Evolutionary conservation across 1,140 invertebrate genomes (phyloP), one percentile per base, ranked within the genome.

Genomic region (Schmidtea mediterranea): DNA sequence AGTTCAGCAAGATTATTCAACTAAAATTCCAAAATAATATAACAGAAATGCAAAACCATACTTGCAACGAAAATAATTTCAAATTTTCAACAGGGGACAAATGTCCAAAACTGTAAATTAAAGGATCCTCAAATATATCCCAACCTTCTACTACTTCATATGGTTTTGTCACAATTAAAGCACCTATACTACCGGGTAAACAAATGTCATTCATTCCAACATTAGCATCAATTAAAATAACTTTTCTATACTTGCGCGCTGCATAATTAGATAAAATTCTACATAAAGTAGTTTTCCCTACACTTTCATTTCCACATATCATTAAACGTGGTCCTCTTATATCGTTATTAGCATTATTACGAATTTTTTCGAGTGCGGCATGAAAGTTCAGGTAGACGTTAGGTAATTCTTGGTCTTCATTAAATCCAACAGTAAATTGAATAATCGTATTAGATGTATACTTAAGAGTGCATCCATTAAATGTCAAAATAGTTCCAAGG

Each of bases 81-180:
- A 77, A 62, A 60, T 95, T 97, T 1, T 70, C 68, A 18, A 68
- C 63, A 0, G 83, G 80, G 13, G 67, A 68, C 54, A 76, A 80
- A 58, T 90, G 78, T 0, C 90, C 90, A 69, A 79, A 94, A 66
- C 95, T 81, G 59, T 84, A 92, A 0, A 87, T 80, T 2, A 92
- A 60, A 0, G 84, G 83, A 3, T 83, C 82, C 56, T 80, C 37
- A 32, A 55, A 56, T 37, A 58, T 52, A 19, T 53, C 52, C 49
- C 56, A 92, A 1, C 83, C 82, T 60, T 90, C 83, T 54, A 89
- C 82, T 24, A 90, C 75, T 53, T 79, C 77, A 1, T 83, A 78
- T 12, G 82, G 80, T 52, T 84, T 65, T 69, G 92, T 84, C 21
- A 94, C 78, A 8, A 87, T 61, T 36, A 90, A 61, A 12, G 83